A percentile compares a stretch with the other conserved stretches of the same genome.
phyloP scores from a whole-genome alignment of 2,113 vertebrate genomes.

The Amphilophus citrinellus region DNA sequence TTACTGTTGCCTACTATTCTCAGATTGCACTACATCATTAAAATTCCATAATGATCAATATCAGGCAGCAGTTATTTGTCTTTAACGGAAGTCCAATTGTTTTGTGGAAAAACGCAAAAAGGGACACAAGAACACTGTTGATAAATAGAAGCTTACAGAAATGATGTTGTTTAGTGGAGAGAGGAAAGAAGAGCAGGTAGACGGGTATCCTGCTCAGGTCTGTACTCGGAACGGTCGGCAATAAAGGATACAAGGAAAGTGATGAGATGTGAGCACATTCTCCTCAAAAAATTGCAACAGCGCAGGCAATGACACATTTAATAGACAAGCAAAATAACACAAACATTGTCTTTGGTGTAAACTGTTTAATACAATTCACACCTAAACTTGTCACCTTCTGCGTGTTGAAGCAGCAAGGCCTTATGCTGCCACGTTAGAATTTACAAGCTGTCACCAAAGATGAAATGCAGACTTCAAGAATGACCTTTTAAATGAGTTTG shows the following conservation, averaged over 20 bases:
- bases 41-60: conserved; percentile 2
- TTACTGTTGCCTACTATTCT: conserved; percentile 11
- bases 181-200: neutral
- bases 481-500: conserved; percentile 22
- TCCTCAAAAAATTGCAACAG: conserved; percentile 16
- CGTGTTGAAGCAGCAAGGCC: conserved; percentile 16
- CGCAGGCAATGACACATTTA: neutral
- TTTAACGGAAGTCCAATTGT: conserved; percentile 4
- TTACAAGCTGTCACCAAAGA: conserved; percentile 32
- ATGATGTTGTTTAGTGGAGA: neutral
- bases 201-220: neutral
- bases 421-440: conserved; percentile 8
- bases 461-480: conserved; percentile 26
- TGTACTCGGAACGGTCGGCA: neutral
- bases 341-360: conserved; percentile 16
- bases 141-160: conserved; percentile 20
- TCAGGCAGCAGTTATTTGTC: conserved; percentile 8
- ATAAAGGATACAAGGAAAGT: conserved; percentile 7
- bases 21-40: conserved; percentile 1
- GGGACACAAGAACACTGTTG: conserved; percentile 16
- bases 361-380: neutral
- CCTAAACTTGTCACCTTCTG: neutral
- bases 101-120: neutral
- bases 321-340: neutral
- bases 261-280: conserved; percentile 9